Evolutionary conservation across 2,797 vertebrate species (phyloP).

Genomic region (Helicolenus hilgendorfi): DNA sequence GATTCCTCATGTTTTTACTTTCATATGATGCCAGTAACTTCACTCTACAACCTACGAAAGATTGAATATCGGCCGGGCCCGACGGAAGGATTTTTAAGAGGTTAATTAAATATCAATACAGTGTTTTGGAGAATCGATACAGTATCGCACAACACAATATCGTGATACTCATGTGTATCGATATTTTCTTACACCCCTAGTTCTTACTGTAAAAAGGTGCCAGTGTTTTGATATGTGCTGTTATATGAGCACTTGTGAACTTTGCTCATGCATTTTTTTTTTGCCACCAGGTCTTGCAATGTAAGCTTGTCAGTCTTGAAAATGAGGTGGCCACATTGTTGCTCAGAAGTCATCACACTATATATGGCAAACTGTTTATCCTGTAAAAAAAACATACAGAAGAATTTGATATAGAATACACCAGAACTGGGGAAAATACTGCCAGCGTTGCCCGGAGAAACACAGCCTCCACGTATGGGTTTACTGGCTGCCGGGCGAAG

Average conservation of each 20-base stretch:
- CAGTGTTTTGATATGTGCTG: not conserved
- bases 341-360: not conserved
- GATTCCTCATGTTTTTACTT: too few species aligned
- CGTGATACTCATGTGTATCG: too few species aligned
- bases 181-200: too few species aligned
- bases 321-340: not conserved
- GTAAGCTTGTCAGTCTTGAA: not conserved
- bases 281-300: not conserved
- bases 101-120: too few species aligned
- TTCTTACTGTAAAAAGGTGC: not conserved
- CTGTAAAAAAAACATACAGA: not conserved
- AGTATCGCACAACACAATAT: too few species aligned
- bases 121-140: too few species aligned
- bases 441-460: conserved; percentile 35
- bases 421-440: conserved; percentile 7
- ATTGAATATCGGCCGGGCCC: too few species aligned
- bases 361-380: not conserved
- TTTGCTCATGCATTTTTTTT: not conserved
- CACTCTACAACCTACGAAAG: too few species aligned
- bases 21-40: too few species aligned
- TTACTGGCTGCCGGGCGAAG: conserved; percentile 57
- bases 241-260: not conserved
- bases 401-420: not conserved
- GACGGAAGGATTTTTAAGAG: too few species aligned
- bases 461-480: conserved; percentile 49